These are phyloP conservation scores for Rotaria macrura DNA, from an alignment of 2,888 invertebrate genomes.

Conservation along the genomic window DNA sequence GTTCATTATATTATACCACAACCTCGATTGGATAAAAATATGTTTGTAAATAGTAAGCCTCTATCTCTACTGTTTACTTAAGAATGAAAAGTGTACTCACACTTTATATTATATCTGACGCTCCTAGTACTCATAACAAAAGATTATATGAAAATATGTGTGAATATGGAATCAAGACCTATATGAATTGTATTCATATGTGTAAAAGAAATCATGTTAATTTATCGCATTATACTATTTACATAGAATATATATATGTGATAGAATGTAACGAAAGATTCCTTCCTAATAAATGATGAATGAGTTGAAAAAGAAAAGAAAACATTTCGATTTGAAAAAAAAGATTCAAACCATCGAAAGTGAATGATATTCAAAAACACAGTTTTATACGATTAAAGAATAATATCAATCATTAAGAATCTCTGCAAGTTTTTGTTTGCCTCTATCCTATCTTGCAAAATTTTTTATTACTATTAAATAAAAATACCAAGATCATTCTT, in stretches of 20 bases:
- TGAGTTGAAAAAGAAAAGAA: too few species aligned
- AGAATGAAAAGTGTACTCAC: neutral
- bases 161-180: neutral
- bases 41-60: neutral
- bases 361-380: too few species aligned
- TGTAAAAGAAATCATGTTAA: neutral
- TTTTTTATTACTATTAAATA: too few species aligned
- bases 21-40: neutral
- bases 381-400: too few species aligned
- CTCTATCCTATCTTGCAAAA: too few species aligned
- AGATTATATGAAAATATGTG: neutral
- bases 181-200: neutral
- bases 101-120: neutral
- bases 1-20: neutral
- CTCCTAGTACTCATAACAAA: neutral
- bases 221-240: neutral
- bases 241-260: neutral
- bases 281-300: too few species aligned
- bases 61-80: neutral
- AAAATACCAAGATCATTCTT: too few species aligned
- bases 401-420: too few species aligned
- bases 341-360: too few species aligned
- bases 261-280: neutral
- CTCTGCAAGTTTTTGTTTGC: too few species aligned
- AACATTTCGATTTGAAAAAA: too few species aligned